Evolutionary conservation across 2,113 vertebrate species (phyloP), one percentile per base, ranked within the genome.

Genomic region (Sander vitreus): DNA sequence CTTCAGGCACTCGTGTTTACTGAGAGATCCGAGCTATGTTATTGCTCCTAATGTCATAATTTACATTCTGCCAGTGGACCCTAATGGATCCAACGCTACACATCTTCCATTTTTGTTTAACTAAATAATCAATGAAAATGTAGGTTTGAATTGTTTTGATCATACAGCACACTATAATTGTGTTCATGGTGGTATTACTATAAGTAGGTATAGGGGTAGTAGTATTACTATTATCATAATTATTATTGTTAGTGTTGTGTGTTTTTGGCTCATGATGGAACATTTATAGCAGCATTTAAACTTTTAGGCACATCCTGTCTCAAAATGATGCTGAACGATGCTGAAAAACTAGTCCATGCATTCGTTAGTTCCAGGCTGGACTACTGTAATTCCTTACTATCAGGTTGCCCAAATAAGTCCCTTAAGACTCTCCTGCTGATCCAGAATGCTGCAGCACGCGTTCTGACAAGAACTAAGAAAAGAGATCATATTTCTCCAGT

Each of bases 11-110:
- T 51, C 14, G 63, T 90, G 87, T 89, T 91, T 88, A 87, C 79
- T 60, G 68, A 67, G 73, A 76, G 36, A 81, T 73, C 54, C 53
- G 0, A 76, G 79, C 82, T 47, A 58, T 76, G 82, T 85, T 81
- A 85, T 87, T 80, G 70, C 63, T 66, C 69, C 86, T 92, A 87
- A 88, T 86, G 83, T 84, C 76, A 84, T 90, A 39, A 90, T 93
- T 89, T 86, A 88, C 77, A 85, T 88, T 83, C 69, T 25, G 66
- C 70, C 16, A 66, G 59, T 77, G 74, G 80, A 76, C 73, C 23
- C 21, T 84, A 92, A 90, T 91, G 85, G 86, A 84, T 63, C 85
- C 60, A 64, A 1, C 7, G 23, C 58, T 54, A 36, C 57, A 76
- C 65, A 54, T 73, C 54, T 80, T 70, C 66, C 43, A 21, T 69